A percentile compares a stretch with the other conserved stretches of the same genome.
Evolutionary conservation across 1,140 invertebrate species (phyloP).

Genomic region (Dendrolimus punctatus): DNA sequence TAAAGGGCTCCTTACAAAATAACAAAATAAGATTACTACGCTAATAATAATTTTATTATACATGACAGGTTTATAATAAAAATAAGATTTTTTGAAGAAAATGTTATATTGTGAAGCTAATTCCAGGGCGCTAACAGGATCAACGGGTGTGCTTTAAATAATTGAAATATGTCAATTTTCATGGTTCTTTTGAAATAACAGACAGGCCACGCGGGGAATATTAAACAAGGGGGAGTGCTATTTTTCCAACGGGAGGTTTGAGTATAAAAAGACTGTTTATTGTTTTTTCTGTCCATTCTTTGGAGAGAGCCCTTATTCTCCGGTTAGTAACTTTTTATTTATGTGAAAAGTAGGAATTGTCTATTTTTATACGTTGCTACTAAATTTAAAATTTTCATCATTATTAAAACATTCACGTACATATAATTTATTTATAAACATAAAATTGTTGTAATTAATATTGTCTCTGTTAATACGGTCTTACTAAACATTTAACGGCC

Average conservation of each 20-base stretch:
- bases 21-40: too few species aligned
- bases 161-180: conserved; percentile 67
- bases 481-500: too few species aligned
- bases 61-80: too few species aligned
- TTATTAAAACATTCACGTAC: too few species aligned
- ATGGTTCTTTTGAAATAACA: conserved; percentile 30
- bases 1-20: too few species aligned
- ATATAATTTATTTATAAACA: too few species aligned
- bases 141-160: conserved; percentile 38
- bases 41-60: too few species aligned
- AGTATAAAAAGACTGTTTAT: conserved; percentile 42
- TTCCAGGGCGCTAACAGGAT: conserved; percentile 29
- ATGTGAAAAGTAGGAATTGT: not conserved
- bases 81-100: too few species aligned
- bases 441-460: too few species aligned
- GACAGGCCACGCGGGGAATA: conserved; percentile 51
- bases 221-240: conserved; percentile 55
- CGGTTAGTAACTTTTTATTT: conserved; percentile 13
- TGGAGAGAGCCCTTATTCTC: not conserved
- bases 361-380: too few species aligned
- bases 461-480: too few species aligned
- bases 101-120: not conserved
- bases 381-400: too few species aligned
- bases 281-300: conserved; percentile 27
- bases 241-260: conserved; percentile 30